These are phyloP conservation scores for Montipora cactus DNA, from an alignment of 64 coral and sea anemone genomes.

Conservation along the genomic window DNA sequence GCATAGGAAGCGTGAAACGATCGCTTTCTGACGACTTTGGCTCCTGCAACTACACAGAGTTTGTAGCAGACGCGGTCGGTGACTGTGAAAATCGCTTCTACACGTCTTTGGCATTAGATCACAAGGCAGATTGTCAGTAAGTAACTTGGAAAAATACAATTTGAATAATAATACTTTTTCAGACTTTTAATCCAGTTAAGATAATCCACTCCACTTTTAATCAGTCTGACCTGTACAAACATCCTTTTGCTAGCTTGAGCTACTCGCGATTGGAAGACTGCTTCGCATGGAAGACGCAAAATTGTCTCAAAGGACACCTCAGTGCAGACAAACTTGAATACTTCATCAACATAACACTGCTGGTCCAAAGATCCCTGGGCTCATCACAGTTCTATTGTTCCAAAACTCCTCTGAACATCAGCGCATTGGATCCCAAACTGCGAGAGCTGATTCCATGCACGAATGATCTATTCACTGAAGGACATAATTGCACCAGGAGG, in stretches of 20 bases:
- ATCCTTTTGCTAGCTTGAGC: neutral
- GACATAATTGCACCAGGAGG: conserved; percentile 9
- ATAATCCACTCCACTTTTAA: neutral
- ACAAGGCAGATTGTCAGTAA: conserved; percentile 1
- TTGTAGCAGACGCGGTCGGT: conserved; percentile 18
- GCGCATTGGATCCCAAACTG: conserved; percentile 1
- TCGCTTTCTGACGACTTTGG: neutral
- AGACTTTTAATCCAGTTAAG: too few species aligned
- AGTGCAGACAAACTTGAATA: neutral
- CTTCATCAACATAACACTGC: conserved; percentile 4
- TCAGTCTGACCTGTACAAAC: neutral
- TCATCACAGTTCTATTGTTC: conserved; percentile 34
- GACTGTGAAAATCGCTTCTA: conserved; percentile 27
- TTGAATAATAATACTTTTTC: too few species aligned
- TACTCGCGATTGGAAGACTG: neutral
- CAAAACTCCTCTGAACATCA: conserved; percentile 7
- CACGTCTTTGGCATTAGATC: neutral
- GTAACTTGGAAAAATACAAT: neutral
- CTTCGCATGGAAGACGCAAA: neutral
- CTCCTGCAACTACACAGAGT: conserved; percentile 6
- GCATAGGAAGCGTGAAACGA: neutral
- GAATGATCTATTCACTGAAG: neutral
- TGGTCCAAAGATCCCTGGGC: neutral
- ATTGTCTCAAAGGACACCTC: conserved; percentile 16
- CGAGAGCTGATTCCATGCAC: neutral